A percentile compares a stretch with the other conserved stretches of the same genome.
phyloP scores from a whole-genome alignment of 2,113 vertebrate species.

The Lota lota region DNA sequence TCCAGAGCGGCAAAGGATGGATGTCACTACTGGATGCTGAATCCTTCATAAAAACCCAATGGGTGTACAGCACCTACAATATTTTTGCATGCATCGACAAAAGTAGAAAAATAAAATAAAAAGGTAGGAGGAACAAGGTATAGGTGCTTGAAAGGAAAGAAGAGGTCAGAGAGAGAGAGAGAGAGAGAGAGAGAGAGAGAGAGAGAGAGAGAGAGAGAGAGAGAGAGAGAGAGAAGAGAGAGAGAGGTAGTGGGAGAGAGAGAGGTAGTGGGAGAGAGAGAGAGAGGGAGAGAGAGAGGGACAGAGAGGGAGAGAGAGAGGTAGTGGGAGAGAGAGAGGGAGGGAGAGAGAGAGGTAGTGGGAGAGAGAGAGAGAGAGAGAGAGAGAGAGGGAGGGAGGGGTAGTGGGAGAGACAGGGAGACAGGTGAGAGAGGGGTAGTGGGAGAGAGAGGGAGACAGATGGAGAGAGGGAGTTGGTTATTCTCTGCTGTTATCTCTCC shows the following conservation, averaged over 20 bases:
- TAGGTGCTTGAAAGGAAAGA: conserved; percentile 10
- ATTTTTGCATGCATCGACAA: conserved; percentile 36
- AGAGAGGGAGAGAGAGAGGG: background rate
- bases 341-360: conserved; percentile 30
- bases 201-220: conserved; percentile 7
- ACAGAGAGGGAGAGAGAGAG: too few relatives aligned
- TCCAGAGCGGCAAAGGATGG: conserved; percentile 41
- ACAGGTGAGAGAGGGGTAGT: too few relatives aligned
- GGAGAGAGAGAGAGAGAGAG: conserved; percentile 30
- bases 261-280: background rate
- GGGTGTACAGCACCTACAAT: conserved; percentile 26
- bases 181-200: conserved; percentile 20
- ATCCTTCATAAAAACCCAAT: conserved; percentile 38
- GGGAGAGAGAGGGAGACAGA: background rate
- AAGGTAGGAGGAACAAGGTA: conserved; percentile 3
- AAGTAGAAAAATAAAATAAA: background rate
- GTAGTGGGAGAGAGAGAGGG: conserved; percentile 32
- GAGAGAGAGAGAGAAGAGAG: conserved; percentile 37
- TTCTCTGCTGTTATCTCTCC: conserved; percentile 1
- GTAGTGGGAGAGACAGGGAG: conserved; percentile 29
- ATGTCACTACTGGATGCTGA: conserved; percentile 42
- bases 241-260: conserved; percentile 14
- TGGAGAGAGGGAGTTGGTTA: too few relatives aligned
- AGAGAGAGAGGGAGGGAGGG: background rate
- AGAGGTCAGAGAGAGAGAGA: conserved; percentile 36